phyloP scores from a whole-genome alignment of 92 coral and sea anemone genomes.

The Micromussa lordhowensis region DNA sequence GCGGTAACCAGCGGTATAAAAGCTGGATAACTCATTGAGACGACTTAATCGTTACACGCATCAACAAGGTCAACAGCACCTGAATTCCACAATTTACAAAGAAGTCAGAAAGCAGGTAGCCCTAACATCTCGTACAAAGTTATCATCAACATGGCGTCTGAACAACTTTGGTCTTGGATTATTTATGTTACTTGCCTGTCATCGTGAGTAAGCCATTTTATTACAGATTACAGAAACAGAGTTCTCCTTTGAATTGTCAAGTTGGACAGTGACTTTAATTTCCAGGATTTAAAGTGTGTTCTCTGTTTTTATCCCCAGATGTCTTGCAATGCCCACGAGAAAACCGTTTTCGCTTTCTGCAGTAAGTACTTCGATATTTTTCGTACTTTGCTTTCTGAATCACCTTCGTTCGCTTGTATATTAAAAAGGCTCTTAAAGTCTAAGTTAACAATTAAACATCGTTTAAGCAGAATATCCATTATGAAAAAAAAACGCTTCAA shows the following conservation, averaged over 20 bases:
- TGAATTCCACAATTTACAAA: constrained; percentile 21
- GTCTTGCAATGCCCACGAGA: constrained; percentile 20
- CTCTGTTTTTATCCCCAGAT: constrained; percentile 24
- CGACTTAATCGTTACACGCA: constrained; percentile 15
- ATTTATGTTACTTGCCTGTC: constrained; percentile 20
- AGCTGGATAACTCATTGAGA: constrained; percentile 16
- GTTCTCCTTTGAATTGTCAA: constrained; percentile 12
- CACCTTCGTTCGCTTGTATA: constrained; percentile 22
- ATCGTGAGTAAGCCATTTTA: constrained; percentile 27
- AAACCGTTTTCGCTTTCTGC: background rate
- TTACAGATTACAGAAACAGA: background rate
- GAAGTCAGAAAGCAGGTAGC: background rate
- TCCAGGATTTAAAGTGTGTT: background rate
- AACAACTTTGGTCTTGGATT: background rate
- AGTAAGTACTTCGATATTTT: constrained; percentile 16
- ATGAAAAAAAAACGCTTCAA: background rate
- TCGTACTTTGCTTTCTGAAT: background rate
- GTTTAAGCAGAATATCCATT: background rate
- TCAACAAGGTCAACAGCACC: constrained; percentile 27
- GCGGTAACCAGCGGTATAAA: constrained; percentile 13
- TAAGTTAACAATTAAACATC: constrained; percentile 26
- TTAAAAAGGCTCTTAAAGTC: constrained; percentile 12
- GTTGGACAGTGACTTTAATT: constrained; percentile 1
- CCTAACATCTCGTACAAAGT: background rate
- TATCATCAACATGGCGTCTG: constrained; percentile 24